Conservation (phyloP, 2,888 invertebrate species). For the Litoditis marina region DNA sequence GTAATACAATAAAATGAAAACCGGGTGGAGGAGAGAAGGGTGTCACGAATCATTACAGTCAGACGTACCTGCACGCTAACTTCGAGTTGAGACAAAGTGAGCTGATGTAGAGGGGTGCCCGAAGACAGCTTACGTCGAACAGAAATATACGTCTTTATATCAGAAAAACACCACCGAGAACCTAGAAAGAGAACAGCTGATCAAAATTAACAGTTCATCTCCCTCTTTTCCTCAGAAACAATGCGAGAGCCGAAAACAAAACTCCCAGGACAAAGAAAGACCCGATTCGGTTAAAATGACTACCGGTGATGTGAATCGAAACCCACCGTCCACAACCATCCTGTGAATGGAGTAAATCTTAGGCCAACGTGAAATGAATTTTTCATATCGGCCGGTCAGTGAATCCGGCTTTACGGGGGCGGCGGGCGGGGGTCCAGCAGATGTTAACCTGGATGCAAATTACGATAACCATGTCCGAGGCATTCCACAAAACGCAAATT, state of each 20-base stretch:
- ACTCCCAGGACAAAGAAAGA: not conserved
- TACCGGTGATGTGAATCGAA: not conserved
- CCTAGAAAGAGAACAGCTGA: conserved; percentile 39
- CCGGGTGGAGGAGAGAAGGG: too few relatives aligned
- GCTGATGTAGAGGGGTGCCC: conserved; percentile 35
- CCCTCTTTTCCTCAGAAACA: not conserved
- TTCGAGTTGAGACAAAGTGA: conserved; percentile 67
- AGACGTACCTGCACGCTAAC: conserved; percentile 66
- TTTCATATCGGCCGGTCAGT: conserved; percentile 37
- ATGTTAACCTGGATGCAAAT: conserved; percentile 35
- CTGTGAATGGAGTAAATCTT: conserved; percentile 41
- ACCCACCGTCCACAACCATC: conserved; percentile 47
- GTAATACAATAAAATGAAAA: too few relatives aligned
- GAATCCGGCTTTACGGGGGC: conserved; percentile 32
- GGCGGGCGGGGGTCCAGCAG: conserved; percentile 36
- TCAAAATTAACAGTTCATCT: too few relatives aligned
- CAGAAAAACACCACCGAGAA: conserved; percentile 49
- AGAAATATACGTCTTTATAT: conserved; percentile 49
- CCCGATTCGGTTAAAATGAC: not conserved
- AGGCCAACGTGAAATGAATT: conserved; percentile 40
- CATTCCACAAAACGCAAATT: too few relatives aligned
- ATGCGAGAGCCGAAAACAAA: not conserved
- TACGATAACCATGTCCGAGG: too few relatives aligned
- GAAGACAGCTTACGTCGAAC: conserved; percentile 28
- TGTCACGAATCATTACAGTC: not conserved